Percentiles rank a stretch among this genome's conserved stretches.
Conservation (phyloP, 37 sponge, comb jelly and placozoan genomes). For the Geodia barretti region DNA sequence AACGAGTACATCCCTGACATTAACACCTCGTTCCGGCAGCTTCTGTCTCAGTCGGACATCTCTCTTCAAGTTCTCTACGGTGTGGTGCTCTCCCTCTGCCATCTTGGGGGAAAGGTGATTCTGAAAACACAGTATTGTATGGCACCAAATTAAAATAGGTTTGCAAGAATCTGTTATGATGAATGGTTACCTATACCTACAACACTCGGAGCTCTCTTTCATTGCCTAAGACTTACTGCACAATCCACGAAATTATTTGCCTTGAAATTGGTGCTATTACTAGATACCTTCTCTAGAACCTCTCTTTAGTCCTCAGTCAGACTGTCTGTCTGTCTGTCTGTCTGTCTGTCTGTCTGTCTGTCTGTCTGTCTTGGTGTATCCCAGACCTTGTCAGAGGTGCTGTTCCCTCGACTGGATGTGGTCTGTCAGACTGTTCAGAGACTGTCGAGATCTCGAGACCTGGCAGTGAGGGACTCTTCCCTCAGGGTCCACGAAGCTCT, state of each 20-base stretch:
- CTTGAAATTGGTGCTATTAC: too few relatives aligned
- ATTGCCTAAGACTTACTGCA: too few relatives aligned
- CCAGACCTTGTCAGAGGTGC: constrained; percentile 16
- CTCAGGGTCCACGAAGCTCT: constrained; percentile 36
- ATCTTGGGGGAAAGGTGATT: constrained; percentile 40
- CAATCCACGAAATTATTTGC: too few relatives aligned
- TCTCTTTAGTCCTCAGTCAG: not conserved
- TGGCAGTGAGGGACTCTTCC: constrained; percentile 1
- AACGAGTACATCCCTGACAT: constrained; percentile 15
- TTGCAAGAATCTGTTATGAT: too few relatives aligned
- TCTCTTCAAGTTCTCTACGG: constrained; percentile 50
- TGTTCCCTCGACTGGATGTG: constrained; percentile 38
- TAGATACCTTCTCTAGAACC: too few relatives aligned
- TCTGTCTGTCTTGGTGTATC: constrained; percentile 14
- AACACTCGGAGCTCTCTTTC: too few relatives aligned
- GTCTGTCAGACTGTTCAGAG: constrained; percentile 8
- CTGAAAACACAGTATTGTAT: not conserved
- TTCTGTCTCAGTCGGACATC: not conserved
- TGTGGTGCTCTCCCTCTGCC: constrained; percentile 25
- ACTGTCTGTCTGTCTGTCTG: constrained; percentile 21
- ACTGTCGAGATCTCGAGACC: not conserved
- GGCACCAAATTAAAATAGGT: too few relatives aligned
- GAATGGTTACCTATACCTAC: too few relatives aligned
- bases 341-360: constrained; percentile 9
- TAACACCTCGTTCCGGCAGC: constrained; percentile 5